Base-by-base conservation (phyloP, 2,797 vertebrate genomes). In the Potorous gilbertii region DNA sequence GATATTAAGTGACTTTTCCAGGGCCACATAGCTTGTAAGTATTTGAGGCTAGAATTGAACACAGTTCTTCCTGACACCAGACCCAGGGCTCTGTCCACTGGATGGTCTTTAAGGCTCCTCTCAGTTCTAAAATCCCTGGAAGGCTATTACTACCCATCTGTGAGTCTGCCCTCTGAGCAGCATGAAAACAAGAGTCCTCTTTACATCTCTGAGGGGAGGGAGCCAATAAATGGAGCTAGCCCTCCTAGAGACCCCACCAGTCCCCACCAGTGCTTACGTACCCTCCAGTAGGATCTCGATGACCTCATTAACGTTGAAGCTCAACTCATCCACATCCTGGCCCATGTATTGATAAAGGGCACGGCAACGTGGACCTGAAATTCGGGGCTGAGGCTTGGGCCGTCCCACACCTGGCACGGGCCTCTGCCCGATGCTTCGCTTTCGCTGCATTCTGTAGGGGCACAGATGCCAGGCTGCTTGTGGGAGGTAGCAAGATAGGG, bases 271-370 rank as follows among this genome's bases (percentile, higher is more conserved):
- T 21, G 28, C 95, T 40, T 74, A 90, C 98, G 40, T 96, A 99
- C 99, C 99, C 99, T 99, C 99, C 97, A 98, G 97, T 95, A 99
- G 50, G 46, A 99, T 98, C 74, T 99, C 99, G 0, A 99, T 99
- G 92, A 99, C 96, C 0, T 99, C 99, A 0, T 99, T 99, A 89
- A 97, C 98, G 0, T 99, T 99, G 96, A 99, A 99, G 98, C 99
- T 99, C 98, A 99, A 99, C 98, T 99, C 99, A 0, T 99, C 99
- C 8, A 99, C 99, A 46, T 99, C 99, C 97, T 99, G 99, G 34
- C 99, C 99, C 0, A 98, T 0, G 50, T 99, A 99, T 97, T 99
- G 99, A 96, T 99, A 99, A 14, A 99, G 90, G 0, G 99, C 99
- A 93, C 97, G 98, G 97, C 99, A 99, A 5, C 99, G 99, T 0